A percentile compares a stretch with the other conserved stretches of the same genome.
Conservation (phyloP, 2,888 invertebrate species). For the Synergus laeviventris region DNA sequence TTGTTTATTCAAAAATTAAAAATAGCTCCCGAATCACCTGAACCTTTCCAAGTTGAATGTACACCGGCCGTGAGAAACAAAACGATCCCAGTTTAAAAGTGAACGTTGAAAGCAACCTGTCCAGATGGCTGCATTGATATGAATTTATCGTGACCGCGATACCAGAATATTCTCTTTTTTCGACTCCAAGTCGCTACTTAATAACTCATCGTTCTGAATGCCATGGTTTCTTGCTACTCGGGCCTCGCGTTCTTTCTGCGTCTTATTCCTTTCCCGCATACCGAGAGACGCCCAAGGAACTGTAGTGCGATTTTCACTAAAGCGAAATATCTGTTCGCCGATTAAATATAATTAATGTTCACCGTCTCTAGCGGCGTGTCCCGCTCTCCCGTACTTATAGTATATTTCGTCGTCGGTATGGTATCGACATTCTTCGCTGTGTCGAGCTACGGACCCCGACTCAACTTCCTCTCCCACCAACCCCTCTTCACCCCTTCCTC, state of each 20-base stretch:
- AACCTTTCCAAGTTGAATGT: neutral
- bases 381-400: constrained; percentile 48
- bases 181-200: constrained; percentile 30
- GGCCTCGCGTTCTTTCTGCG: constrained; percentile 33
- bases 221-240: constrained; percentile 30
- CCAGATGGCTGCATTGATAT: constrained; percentile 29
- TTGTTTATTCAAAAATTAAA: too few relatives aligned
- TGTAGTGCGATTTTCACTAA: constrained; percentile 52
- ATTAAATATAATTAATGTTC: constrained; percentile 56
- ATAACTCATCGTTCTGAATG: constrained; percentile 40
- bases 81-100: constrained; percentile 24
- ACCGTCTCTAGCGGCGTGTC: constrained; percentile 50
- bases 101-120: constrained; percentile 36
- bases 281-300: constrained; percentile 33
- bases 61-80: constrained; percentile 18
- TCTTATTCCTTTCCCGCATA: constrained; percentile 40
- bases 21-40: neutral
- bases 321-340: constrained; percentile 50
- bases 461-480: constrained; percentile 43
- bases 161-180: constrained; percentile 36
- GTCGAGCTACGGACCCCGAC: constrained; percentile 60
- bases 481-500: constrained; percentile 40
- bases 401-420: constrained; percentile 56
- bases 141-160: constrained; percentile 36
- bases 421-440: constrained; percentile 70